phyloP scores from a whole-genome alignment of 2,888 invertebrate genomes.

The Seira ritae region DNA sequence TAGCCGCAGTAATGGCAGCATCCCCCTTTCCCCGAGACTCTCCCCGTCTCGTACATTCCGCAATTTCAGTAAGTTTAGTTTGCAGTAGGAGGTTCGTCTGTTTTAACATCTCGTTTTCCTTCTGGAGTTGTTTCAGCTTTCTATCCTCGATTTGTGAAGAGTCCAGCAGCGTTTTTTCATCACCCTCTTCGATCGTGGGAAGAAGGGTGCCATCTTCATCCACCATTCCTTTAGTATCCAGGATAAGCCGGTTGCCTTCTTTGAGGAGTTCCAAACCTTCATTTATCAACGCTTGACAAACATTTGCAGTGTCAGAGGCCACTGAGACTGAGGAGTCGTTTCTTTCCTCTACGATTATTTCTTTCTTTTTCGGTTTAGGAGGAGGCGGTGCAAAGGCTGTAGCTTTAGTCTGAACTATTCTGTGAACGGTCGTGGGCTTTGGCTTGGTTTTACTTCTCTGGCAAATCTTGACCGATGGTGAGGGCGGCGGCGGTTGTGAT shows the following conservation, averaged over 20 bases:
- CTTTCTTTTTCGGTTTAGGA: no score
- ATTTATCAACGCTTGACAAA: background rate
- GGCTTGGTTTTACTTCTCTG: no score
- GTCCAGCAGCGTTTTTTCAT: no score
- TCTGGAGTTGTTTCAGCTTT: constrained; percentile 2
- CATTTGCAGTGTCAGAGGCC: no score
- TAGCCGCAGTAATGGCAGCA: no score
- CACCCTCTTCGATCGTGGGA: no score
- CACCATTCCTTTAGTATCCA: background rate
- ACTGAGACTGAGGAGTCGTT: no score
- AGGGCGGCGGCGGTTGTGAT: background rate
- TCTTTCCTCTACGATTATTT: no score
- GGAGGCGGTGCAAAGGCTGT: no score
- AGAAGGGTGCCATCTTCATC: background rate
- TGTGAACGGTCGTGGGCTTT: no score
- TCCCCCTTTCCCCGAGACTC: background rate
- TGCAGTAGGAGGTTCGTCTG: constrained; percentile 1
- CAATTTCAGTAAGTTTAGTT: background rate
- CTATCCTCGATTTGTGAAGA: constrained; percentile 4
- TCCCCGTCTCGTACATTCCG: background rate
- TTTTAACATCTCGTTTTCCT: constrained; percentile 33
- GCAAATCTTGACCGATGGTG: no score
- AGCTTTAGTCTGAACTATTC: no score
- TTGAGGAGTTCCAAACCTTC: constrained; percentile 20
- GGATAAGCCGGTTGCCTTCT: background rate